Evolutionary conservation across 2,797 vertebrate species (phyloP).

Genomic region (Phalanger gymnotis): DNA sequence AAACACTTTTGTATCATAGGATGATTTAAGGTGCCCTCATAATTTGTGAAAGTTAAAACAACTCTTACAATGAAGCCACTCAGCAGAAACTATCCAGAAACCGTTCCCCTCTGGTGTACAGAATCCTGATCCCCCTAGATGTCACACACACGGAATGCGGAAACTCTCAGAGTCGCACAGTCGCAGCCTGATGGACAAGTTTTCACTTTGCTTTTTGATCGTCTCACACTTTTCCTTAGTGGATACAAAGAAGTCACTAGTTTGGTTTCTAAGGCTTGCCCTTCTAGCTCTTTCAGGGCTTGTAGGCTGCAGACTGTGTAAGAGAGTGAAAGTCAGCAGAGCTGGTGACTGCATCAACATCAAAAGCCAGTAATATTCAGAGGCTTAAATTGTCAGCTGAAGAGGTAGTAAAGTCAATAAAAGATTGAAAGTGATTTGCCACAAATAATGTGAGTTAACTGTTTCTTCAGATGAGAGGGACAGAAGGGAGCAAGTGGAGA

Average conservation of each 20-base stretch:
- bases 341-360: background rate
- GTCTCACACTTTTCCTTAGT: background rate
- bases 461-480: background rate
- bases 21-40: background rate
- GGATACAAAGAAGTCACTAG: background rate
- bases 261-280: background rate
- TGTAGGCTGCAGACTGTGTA: background rate
- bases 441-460: background rate
- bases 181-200: background rate
- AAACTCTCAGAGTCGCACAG: background rate
- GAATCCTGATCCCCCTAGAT: background rate
- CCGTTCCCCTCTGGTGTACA: background rate
- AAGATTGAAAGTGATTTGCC: background rate
- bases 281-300: background rate
- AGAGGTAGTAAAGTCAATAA: background rate
- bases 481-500: background rate
- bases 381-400: background rate
- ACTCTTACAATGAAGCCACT: constrained; percentile 14
- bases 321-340: background rate
- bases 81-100: constrained; percentile 5
- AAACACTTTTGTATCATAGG: background rate
- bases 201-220: background rate
- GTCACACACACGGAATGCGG: background rate
- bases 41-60: constrained; percentile 9
- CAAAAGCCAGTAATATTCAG: background rate